Percentiles rank a stretch among this genome's conserved stretches.
Conservation (phyloP, 1,140 invertebrate genomes). For the Drosophila mayri region DNA sequence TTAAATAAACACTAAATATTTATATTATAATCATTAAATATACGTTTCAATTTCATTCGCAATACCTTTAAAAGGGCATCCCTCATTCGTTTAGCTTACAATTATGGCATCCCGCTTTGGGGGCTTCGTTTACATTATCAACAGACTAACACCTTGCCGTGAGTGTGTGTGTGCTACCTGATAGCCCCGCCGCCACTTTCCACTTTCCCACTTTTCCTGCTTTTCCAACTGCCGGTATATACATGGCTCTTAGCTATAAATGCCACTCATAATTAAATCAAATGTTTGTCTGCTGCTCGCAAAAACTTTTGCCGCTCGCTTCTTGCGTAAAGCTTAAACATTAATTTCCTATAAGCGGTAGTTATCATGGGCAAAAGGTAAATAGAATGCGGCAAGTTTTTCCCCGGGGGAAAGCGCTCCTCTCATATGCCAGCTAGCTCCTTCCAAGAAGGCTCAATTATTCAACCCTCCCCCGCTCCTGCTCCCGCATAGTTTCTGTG, state of each 20-base stretch:
- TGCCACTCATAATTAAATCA: constrained; percentile 85
- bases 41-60: no score
- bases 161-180: constrained; percentile 49
- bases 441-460: constrained; percentile 9
- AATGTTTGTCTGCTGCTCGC: constrained; percentile 77
- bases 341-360: constrained; percentile 68
- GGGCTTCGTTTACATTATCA: constrained; percentile 78
- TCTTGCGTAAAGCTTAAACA: constrained; percentile 77
- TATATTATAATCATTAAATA: no score
- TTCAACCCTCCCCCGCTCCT: neutral
- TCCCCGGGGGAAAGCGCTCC: constrained; percentile 43
- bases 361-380: constrained; percentile 74
- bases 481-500: constrained; percentile 32
- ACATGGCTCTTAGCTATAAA: constrained; percentile 72
- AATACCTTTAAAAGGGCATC: constrained; percentile 32
- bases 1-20: neutral
- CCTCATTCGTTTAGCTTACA: constrained; percentile 1
- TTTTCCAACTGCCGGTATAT: constrained; percentile 12
- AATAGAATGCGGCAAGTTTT: constrained; percentile 64
- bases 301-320: constrained; percentile 61
- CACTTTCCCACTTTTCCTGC: constrained; percentile 3
- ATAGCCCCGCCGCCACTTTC: constrained; percentile 31
- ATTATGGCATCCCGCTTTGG: constrained; percentile 21
- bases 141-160: constrained; percentile 84
- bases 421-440: constrained; percentile 54